Percentiles rank a stretch among this genome's conserved stretches.
These are phyloP conservation scores for Axinella damicornis DNA, from an alignment of 37 sponge, comb jelly and placozoan species.

Conservation along the genomic window DNA sequence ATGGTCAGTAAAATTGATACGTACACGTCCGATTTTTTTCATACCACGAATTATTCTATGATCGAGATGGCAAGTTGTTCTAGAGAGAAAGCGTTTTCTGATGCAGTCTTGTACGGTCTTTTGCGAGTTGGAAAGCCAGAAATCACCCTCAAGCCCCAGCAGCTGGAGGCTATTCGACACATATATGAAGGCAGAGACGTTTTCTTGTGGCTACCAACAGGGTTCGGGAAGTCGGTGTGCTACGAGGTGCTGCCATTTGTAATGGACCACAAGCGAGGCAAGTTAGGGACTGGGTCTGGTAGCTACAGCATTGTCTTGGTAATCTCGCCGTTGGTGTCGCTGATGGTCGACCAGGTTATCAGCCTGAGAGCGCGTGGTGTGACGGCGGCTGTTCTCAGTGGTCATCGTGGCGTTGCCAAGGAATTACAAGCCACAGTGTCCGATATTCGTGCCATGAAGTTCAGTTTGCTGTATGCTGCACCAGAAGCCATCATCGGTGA, in stretches of 20 bases:
- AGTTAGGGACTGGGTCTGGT: background rate
- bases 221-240: constrained; percentile 41
- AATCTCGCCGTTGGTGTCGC: constrained; percentile 41
- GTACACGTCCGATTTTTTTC: too few species aligned
- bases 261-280: constrained; percentile 9
- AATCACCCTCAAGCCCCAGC: constrained; percentile 25
- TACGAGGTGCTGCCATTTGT: constrained; percentile 40
- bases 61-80: too few species aligned
- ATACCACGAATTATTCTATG: too few species aligned
- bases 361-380: constrained; percentile 7
- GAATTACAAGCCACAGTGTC: background rate
- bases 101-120: background rate
- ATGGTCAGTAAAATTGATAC: too few species aligned
- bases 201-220: constrained; percentile 50
- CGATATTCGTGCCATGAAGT: background rate
- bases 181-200: constrained; percentile 31
- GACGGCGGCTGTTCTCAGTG: background rate
- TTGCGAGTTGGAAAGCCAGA: background rate
- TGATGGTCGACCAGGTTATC: constrained; percentile 50
- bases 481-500: constrained; percentile 47
- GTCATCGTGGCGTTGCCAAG: background rate
- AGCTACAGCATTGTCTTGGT: background rate
- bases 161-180: background rate
- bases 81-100: background rate
- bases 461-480: constrained; percentile 28